Percentiles rank a stretch among this genome's conserved stretches.
Conservation (phyloP, 2,888 invertebrate genomes). For the Ashinkailepas kermadecensis region DNA sequence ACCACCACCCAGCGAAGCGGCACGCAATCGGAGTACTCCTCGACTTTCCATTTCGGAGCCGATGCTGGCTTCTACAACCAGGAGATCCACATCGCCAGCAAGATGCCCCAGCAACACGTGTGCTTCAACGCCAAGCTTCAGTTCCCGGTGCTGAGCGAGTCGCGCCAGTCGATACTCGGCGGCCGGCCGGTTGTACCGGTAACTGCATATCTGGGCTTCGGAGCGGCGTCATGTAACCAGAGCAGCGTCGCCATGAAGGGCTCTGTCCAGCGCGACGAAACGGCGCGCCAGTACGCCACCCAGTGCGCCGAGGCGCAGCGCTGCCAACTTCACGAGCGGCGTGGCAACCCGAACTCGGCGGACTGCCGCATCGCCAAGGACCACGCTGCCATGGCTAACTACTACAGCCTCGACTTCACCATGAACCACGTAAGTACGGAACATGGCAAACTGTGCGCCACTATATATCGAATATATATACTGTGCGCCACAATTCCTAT, state of each 20-base stretch:
- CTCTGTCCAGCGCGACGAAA: background rate
- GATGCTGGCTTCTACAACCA: background rate
- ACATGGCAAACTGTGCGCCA: too few relatives aligned
- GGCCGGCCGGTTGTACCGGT: background rate
- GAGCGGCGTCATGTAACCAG: background rate
- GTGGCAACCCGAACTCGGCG: background rate
- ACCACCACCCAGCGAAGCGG: background rate
- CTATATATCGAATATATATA: too few relatives aligned
- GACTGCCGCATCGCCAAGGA: constrained; percentile 16
- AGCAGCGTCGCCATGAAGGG: background rate
- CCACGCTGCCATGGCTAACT: background rate
- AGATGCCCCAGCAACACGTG: background rate
- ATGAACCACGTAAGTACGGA: background rate
- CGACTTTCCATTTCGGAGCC: background rate
- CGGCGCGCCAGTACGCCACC: background rate
- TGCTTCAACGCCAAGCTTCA: background rate
- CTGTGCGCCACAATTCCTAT: too few relatives aligned
- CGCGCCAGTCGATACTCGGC: background rate
- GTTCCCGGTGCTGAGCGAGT: background rate
- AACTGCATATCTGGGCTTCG: background rate
- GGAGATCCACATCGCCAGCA: background rate
- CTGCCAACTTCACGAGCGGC: background rate
- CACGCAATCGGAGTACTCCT: background rate
- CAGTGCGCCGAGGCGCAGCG: background rate
- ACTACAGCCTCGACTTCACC: background rate